Evolutionary conservation across 2,888 invertebrate species (phyloP).

Genomic region (Philaethria dido): DNA sequence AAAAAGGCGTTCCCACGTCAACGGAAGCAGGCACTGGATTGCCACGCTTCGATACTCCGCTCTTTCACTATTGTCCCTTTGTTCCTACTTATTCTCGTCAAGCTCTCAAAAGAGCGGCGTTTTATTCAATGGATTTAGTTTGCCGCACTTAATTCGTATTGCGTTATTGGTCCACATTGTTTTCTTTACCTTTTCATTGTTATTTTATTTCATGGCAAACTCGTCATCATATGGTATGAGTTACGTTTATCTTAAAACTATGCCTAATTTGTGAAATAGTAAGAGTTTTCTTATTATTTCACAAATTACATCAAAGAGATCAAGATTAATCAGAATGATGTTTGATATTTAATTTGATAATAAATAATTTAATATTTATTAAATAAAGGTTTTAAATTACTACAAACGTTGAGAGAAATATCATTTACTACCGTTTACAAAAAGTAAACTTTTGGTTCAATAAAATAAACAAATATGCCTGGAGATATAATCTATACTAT

Average conservation of each 20-base stretch:
- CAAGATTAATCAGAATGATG: no score
- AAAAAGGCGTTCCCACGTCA: constrained; percentile 76
- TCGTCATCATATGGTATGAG: no score
- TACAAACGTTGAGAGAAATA: background rate
- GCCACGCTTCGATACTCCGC: constrained; percentile 78
- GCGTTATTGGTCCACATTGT: constrained; percentile 71
- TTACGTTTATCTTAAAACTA: background rate
- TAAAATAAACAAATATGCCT: constrained; percentile 15
- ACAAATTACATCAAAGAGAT: no score
- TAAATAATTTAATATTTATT: background rate
- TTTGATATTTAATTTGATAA: background rate
- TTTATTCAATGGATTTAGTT: constrained; percentile 72
- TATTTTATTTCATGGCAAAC: background rate
- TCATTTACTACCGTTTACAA: background rate
- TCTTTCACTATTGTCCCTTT: constrained; percentile 76
- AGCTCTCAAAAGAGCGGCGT: constrained; percentile 68
- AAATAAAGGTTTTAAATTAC: background rate
- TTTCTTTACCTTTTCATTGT: constrained; percentile 48
- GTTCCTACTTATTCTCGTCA: constrained; percentile 70
- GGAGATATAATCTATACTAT: constrained; percentile 27
- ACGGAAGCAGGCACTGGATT: constrained; percentile 70
- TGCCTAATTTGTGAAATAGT: no score
- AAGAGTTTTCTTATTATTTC: no score
- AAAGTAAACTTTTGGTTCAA: background rate
- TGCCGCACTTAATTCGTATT: constrained; percentile 73